Evolutionary conservation across 2,797 vertebrate species (phyloP).

Genomic region (Odontamblyopus lacepedii): DNA sequence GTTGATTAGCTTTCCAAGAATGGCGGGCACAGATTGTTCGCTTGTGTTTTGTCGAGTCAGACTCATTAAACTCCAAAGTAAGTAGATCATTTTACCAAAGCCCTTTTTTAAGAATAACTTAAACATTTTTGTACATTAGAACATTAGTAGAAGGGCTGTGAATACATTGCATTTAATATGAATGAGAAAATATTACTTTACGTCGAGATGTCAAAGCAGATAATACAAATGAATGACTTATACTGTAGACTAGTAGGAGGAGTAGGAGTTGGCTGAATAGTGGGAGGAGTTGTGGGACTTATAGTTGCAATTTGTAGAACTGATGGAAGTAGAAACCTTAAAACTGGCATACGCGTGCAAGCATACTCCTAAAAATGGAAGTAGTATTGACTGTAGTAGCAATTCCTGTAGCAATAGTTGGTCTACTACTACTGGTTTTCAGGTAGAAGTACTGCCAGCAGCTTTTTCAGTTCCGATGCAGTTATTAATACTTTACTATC

Average conservation of each 20-base stretch:
- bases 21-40: slow-evolving; percentile 31
- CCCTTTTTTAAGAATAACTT: not conserved
- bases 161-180: slow-evolving; percentile 1
- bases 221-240: not conserved
- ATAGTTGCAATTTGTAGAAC: not conserved
- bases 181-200: not conserved
- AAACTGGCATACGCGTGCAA: not conserved
- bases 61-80: slow-evolving; percentile 21
- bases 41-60: slow-evolving; percentile 17
- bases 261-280: not conserved
- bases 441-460: not conserved
- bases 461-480: too few relatives aligned
- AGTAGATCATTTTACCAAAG: not conserved
- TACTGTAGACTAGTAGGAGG: not conserved
- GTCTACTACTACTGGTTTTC: not conserved
- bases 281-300: not conserved
- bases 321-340: not conserved
- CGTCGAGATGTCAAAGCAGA: too few relatives aligned
- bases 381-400: not conserved
- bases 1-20: slow-evolving; percentile 51
- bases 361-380: not conserved
- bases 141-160: not conserved
- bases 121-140: not conserved
- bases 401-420: not conserved
- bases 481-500: too few relatives aligned